These are phyloP conservation scores for Carollia perspicillata DNA, from an alignment of 2,113 vertebrate species.

Conservation along the genomic window DNA sequence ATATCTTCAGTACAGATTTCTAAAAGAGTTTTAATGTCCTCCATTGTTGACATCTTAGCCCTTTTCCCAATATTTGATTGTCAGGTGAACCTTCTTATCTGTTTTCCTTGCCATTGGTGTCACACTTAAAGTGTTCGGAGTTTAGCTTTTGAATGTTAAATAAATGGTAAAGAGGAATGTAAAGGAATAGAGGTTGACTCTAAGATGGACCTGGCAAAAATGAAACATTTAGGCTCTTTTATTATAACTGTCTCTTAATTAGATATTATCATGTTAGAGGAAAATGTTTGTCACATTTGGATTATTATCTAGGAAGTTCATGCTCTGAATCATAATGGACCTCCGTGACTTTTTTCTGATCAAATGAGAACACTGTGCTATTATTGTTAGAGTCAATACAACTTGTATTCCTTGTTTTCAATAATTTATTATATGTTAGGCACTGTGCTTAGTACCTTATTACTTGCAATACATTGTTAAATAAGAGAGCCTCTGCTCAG, in stretches of 20 bases:
- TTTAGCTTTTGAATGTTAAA: constrained; percentile 19
- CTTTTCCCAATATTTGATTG: background rate
- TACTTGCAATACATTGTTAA: background rate
- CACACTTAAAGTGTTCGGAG: constrained; percentile 9
- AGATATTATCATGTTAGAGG: background rate
- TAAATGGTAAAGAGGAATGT: background rate
- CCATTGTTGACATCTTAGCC: background rate
- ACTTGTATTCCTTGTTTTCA: background rate
- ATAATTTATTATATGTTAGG: background rate
- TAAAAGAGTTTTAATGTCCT: background rate
- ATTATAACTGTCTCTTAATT: constrained; percentile 12
- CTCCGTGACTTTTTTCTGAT: background rate
- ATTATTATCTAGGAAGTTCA: constrained; percentile 10
- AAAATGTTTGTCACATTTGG: background rate
- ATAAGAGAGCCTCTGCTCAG: background rate
- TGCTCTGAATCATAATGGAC: background rate
- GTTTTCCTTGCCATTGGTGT: constrained; percentile 1
- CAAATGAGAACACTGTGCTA: background rate
- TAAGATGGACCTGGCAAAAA: background rate
- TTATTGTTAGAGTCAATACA: background rate
- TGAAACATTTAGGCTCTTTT: constrained; percentile 1
- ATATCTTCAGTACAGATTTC: background rate
- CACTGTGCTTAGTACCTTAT: background rate
- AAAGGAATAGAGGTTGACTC: background rate
- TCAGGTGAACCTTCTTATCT: background rate